A percentile compares a stretch with the other conserved stretches of the same genome.
phyloP scores from a whole-genome alignment of 2,113 vertebrate species.

The Podiceps cristatus region DNA sequence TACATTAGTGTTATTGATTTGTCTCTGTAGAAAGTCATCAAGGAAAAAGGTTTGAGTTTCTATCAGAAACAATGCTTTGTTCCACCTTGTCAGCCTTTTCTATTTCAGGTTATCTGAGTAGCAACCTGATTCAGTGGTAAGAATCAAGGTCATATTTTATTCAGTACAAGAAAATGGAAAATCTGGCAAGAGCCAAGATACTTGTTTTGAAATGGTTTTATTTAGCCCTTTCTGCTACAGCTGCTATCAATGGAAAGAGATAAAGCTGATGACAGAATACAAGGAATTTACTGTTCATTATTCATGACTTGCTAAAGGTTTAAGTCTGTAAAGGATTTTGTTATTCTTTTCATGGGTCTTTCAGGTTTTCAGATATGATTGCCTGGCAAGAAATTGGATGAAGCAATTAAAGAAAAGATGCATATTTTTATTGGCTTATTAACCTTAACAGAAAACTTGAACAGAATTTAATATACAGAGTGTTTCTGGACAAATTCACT shows the following conservation, averaged over 20 bases:
- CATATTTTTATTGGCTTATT: background rate
- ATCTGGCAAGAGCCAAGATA: constrained; percentile 73
- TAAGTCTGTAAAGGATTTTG: constrained; percentile 72
- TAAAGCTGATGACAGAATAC: constrained; percentile 73
- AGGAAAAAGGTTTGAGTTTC: constrained; percentile 68
- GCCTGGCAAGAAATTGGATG: background rate
- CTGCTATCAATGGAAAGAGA: constrained; percentile 58
- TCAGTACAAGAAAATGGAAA: constrained; percentile 84
- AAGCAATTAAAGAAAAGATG: background rate
- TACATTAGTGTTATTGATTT: constrained; percentile 60
- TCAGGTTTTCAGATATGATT: constrained; percentile 22
- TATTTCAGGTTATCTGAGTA: constrained; percentile 76
- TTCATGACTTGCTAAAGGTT: constrained; percentile 75
- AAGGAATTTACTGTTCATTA: constrained; percentile 81
- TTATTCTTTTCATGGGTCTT: constrained; percentile 35
- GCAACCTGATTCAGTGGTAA: constrained; percentile 71
- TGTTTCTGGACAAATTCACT: background rate
- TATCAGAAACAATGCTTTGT: constrained; percentile 59
- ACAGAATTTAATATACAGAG: background rate
- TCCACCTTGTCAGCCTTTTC: constrained; percentile 63
- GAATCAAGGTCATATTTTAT: constrained; percentile 86
- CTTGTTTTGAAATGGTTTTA: constrained; percentile 68
- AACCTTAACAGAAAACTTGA: background rate
- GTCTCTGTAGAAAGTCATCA: constrained; percentile 31
- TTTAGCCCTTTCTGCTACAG: constrained; percentile 62